phyloP scores from a whole-genome alignment of 2,888 invertebrate genomes.

The Synergus umbraculus region DNA sequence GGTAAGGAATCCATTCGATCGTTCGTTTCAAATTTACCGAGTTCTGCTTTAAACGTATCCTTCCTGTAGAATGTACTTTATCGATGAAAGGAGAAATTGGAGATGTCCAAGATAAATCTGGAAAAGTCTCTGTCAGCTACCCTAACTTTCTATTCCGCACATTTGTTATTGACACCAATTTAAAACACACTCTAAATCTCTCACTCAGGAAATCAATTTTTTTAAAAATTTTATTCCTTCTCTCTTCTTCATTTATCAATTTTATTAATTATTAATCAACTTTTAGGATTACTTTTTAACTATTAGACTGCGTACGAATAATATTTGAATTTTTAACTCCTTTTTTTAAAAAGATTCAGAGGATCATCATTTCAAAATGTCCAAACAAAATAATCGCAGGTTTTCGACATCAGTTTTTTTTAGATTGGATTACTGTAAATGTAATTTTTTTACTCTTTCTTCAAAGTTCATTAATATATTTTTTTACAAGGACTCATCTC shows the following conservation, averaged over 20 bases:
- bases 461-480: not conserved
- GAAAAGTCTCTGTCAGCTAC: not conserved
- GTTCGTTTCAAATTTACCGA: constrained; percentile 36
- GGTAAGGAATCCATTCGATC: constrained; percentile 70
- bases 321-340: no score
- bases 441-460: not conserved
- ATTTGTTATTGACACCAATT: constrained; percentile 24
- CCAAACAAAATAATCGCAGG: no score
- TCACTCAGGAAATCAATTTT: not conserved
- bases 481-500: not conserved
- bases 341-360: no score
- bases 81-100: constrained; percentile 38
- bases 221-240: not conserved
- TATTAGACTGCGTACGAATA: no score
- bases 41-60: constrained; percentile 40
- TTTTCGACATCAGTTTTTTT: no score
- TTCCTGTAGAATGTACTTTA: constrained; percentile 35
- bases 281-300: no score
- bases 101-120: constrained; percentile 37
- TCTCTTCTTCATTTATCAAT: not conserved
- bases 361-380: no score
- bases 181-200: not conserved
- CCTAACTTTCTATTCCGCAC: constrained; percentile 13
- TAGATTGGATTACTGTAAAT: no score
- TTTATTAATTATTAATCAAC: not conserved